Evolutionary conservation across 2,888 invertebrate genomes (phyloP), one percentile per base, ranked within the genome.

Genomic region (Trypoxylon attenuatum): DNA sequence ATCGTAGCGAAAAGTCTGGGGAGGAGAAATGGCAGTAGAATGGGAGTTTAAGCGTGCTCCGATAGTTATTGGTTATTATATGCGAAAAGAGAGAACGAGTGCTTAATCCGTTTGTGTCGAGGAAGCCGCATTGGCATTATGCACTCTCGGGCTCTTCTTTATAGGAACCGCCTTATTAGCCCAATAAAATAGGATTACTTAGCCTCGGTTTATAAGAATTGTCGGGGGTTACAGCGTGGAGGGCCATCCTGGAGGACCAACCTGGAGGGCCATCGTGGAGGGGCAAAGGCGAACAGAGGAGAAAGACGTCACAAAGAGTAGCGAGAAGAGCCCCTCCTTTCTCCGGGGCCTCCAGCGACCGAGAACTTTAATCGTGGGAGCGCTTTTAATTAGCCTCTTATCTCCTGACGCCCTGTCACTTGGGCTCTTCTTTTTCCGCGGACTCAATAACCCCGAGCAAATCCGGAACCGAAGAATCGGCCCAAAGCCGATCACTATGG

Each of bases 131-230:
- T n/a, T 64, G 65, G 57, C 69, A 77, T 82, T 79, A 81, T 81
- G 74, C 75, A 78, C 74, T 50, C 69, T 42, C 62, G 72, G 51
- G 69, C 60, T 56, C 69, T 73, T 71, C 73, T 76, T 75, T 73
- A 67, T 65, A 65, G 67, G 52, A 47, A 41, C 6, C 52, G 60
- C 79, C 82, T 81, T 80, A 80, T 82, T 80, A 79, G 77, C 67
- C 62, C 77, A 75, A 84, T 83, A 81, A 82, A 83, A 79, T 77
- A 76, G 78, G 76, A 82, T 82, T 79, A 80, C 78, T 79, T 73
- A 72, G 62, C 60, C 57, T 42, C 60, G 65, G 64, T 77, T 74
- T 77, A 74, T 75, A 81, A 79, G 73, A 75, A 77, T 75, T 45
- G 63, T 67, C 58, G n/a, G 49, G 52, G 65, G 57, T 66, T 65